Percentiles rank a stretch among this genome's conserved stretches.
These are phyloP conservation scores for Caenorhabditis latens DNA, from an alignment of 1,140 invertebrate genomes.

Conservation along the genomic window DNA sequence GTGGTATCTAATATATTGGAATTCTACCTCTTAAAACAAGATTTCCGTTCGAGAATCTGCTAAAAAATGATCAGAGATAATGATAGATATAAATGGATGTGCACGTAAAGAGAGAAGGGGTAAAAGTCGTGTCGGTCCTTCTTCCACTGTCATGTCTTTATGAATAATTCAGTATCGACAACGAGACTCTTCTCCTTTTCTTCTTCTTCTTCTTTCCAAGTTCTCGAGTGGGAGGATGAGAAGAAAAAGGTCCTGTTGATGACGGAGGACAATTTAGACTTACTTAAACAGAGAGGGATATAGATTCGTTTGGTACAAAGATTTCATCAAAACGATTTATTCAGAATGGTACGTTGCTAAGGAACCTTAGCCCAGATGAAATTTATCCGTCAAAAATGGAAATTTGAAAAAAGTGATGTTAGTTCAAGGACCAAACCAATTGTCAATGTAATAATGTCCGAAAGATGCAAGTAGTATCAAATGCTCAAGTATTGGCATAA, in stretches of 20 bases:
- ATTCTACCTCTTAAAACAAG: neutral
- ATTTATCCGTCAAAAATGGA: neutral
- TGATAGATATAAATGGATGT: conserved; percentile 22
- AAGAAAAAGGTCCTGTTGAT: neutral
- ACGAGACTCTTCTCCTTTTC: conserved; percentile 23
- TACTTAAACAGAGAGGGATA: neutral
- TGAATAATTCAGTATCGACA: conserved; percentile 46
- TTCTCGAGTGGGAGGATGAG: conserved; percentile 35
- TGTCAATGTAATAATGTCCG: neutral
- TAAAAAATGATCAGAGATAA: neutral
- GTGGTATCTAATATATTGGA: too few relatives aligned
- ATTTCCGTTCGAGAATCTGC: neutral
- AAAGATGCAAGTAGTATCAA: conserved; percentile 5
- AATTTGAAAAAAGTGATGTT: neutral
- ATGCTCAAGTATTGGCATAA: conserved; percentile 44
- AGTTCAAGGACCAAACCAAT: neutral
- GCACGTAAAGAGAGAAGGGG: neutral
- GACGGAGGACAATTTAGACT: neutral
- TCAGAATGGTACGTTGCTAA: neutral
- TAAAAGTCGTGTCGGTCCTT: conserved; percentile 45
- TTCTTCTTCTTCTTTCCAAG: conserved; percentile 2
- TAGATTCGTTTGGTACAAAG: too few relatives aligned
- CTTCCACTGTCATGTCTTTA: conserved; percentile 51
- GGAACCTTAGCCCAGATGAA: too few relatives aligned
- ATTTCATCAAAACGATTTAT: too few relatives aligned